Conservation (phyloP, 2,888 invertebrate species). For the Aporophyla lueneburgensis region DNA sequence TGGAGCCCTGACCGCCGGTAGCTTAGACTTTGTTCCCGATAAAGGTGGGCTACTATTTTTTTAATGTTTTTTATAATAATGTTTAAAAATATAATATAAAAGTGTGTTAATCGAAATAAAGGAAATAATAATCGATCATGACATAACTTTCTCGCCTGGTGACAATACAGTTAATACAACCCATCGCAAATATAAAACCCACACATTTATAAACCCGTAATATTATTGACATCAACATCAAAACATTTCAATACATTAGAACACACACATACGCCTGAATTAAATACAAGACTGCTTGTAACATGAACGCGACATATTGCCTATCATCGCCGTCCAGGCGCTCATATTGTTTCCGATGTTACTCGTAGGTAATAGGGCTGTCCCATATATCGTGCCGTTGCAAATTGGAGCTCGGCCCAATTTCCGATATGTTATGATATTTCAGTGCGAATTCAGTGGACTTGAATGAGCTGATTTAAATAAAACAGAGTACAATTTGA, state of each 20-base stretch:
- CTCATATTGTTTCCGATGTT: constrained; percentile 47
- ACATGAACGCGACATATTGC: constrained; percentile 55
- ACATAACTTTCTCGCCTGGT: not conserved
- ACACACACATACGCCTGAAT: constrained; percentile 40
- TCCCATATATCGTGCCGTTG: constrained; percentile 25
- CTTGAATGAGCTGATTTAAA: not conserved
- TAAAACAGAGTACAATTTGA: not conserved
- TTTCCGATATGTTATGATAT: constrained; percentile 32
- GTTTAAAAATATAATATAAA: too few species aligned
- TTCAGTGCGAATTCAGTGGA: constrained; percentile 32
- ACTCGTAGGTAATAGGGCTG: constrained; percentile 49
- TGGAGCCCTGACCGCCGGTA: too few species aligned
- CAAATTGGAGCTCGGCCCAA: constrained; percentile 47
- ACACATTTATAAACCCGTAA: not conserved
- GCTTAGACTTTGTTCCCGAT: too few species aligned
- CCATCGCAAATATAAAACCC: not conserved
- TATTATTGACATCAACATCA: not conserved
- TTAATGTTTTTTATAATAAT: too few species aligned
- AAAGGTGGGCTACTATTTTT: too few species aligned
- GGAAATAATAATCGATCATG: not conserved
- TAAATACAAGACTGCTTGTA: constrained; percentile 36
- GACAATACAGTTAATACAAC: not conserved
- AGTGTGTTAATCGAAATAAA: too few species aligned
- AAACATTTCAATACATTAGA: constrained; percentile 1
- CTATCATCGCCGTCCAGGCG: constrained; percentile 59